phyloP scores from a whole-genome alignment of 1,140 invertebrate species.

The Drosophila ogumai region DNA sequence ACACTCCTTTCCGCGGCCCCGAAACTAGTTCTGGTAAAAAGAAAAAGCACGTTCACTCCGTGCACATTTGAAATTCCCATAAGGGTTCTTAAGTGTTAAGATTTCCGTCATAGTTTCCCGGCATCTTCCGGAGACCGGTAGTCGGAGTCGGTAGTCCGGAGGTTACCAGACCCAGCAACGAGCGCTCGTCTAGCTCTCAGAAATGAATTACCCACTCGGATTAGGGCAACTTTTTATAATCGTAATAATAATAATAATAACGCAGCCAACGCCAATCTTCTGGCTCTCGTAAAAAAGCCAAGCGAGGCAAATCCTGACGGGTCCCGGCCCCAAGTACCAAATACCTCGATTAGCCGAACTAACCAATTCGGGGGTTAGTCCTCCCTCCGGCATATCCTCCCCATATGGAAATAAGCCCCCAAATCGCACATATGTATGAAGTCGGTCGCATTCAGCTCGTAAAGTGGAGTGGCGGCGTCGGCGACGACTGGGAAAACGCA shows the following conservation, averaged over 20 bases:
- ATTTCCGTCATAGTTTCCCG: slow-evolving; percentile 49
- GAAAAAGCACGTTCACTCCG: slow-evolving; percentile 35
- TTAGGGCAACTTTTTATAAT: slow-evolving; percentile 69
- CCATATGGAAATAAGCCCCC: slow-evolving; percentile 75
- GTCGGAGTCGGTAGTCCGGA: slow-evolving; percentile 4
- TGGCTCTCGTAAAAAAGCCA: slow-evolving; percentile 37
- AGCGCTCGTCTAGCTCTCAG: slow-evolving; percentile 48
- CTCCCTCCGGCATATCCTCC: slow-evolving; percentile 22
- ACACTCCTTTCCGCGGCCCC: background rate
- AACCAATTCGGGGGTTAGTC: slow-evolving; percentile 64
- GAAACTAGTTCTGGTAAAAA: slow-evolving; percentile 23
- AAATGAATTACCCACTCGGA: slow-evolving; percentile 59
- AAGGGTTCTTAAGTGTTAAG: slow-evolving; percentile 52
- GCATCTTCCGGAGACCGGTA: slow-evolving; percentile 29
- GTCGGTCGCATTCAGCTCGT: slow-evolving; percentile 32
- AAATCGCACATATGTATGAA: slow-evolving; percentile 52
- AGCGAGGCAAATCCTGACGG: slow-evolving; percentile 62
- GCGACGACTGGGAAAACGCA: slow-evolving; percentile 38
- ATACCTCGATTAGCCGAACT: slow-evolving; percentile 80
- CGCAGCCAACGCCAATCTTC: slow-evolving; percentile 58
- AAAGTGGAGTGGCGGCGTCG: slow-evolving; percentile 39
- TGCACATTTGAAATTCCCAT: slow-evolving; percentile 52
- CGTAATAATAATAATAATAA: slow-evolving; percentile 64
- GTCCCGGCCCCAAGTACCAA: slow-evolving; percentile 49
- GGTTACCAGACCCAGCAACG: background rate